Conservation (phyloP, 2,888 invertebrate genomes). For the Thysanoteuthis rhombus region DNA sequence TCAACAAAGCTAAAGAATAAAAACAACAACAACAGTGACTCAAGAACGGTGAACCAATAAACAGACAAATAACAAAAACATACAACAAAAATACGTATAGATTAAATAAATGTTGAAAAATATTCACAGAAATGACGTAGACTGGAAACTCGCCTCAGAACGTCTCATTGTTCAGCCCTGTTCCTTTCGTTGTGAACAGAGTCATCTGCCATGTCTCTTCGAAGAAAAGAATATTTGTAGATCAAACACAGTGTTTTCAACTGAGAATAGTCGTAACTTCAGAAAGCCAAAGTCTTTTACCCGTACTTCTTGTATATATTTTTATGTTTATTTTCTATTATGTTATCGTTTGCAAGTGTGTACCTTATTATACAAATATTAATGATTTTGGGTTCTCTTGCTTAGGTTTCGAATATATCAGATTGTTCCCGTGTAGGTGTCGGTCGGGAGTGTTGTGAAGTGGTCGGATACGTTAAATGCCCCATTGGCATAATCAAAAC, state of each 20-base stretch:
- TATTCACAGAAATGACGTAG: background rate
- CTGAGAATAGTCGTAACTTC: background rate
- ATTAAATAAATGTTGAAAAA: background rate
- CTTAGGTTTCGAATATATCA: no score
- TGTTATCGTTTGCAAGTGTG: background rate
- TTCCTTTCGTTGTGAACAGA: background rate
- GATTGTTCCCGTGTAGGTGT: no score
- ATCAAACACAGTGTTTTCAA: background rate
- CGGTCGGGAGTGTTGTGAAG: no score
- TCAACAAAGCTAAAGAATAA: background rate
- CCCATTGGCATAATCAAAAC: no score
- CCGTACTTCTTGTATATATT: background rate
- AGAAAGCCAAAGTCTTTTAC: background rate
- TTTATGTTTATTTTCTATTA: background rate
- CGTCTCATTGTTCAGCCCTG: background rate
- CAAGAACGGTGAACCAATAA: background rate
- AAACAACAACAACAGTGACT: background rate
- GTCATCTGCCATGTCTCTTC: background rate
- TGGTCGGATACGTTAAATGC: no score
- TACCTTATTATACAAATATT: background rate
- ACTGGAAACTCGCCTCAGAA: background rate
- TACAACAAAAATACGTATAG: background rate
- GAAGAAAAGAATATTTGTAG: background rate
- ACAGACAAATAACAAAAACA: background rate
- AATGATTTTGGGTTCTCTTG: no score